Evolutionary conservation across 23 tunicate species (phyloP), one percentile per base, ranked within the genome.

Genomic region (Clavelina lepadiformis): DNA sequence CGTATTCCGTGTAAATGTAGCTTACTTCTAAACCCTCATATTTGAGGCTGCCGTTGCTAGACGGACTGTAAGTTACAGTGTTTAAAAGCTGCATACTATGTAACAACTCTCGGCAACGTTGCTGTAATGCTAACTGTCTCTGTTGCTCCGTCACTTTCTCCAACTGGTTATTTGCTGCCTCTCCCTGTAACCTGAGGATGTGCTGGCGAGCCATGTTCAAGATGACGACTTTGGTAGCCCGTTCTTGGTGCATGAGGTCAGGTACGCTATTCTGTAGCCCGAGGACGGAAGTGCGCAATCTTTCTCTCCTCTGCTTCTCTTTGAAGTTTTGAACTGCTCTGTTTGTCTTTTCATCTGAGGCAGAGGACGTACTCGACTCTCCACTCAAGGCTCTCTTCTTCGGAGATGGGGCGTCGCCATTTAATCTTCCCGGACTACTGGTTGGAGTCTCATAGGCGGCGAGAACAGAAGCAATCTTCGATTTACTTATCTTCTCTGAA

Each of bases 281-380:
- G 61, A 49, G 52, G 75, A 79, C 78, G 47, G 83, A 81, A 27
- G 83, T 56, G 20, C 95, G 95, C 35, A 86, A 53, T 15, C 95
- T 85, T 35, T 86, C 85, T 0, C 95, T 45, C 23, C 95, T 41
- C 52, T 86, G 95, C 2, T 85, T 45, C 71, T 86, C 95, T 7
- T 78, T 75, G 32, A 86, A 85, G 54, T 86, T 86, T 52, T 86
- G 95, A 2, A 85, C 95, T 1, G 78, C 85, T 19, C 95, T 69
- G 23, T 78, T 72, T 35, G 41, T 50, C 67, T 78, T 80, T 19
- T 71, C 82, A 0, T 82, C 91, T 3, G 85, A 56, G 1, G 80
- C 85, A 61, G 74, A 64, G 56, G 30, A 61, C 0, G 73, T 15
- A 0, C 61, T 21, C n/a, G n/a, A n/a, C n/a, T n/a, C n/a, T n/a